These are phyloP conservation scores for Nemurella pictetii DNA, from an alignment of 2,888 invertebrate genomes.

Conservation along the genomic window DNA sequence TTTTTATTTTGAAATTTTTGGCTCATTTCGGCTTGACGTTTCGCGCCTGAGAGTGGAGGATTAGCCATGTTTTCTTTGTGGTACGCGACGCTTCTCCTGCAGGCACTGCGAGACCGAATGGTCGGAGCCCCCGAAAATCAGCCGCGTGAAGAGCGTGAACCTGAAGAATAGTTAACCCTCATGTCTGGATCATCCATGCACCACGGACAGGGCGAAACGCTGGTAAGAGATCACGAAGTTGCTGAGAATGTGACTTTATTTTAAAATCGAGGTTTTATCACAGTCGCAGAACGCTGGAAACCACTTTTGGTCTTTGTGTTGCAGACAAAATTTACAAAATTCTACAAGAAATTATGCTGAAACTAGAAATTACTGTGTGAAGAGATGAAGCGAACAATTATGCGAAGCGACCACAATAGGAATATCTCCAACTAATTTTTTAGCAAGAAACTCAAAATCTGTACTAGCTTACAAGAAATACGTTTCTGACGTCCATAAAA, in stretches of 20 bases:
- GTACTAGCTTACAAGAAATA: background rate
- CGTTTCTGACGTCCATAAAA: background rate
- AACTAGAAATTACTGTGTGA: background rate
- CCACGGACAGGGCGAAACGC: too few species aligned
- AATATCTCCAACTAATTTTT: background rate
- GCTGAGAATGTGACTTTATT: too few species aligned
- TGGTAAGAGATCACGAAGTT: too few species aligned
- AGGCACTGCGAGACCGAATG: background rate
- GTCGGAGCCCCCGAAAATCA: background rate
- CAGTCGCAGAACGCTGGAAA: too few species aligned
- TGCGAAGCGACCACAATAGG: background rate
- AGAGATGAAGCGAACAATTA: background rate
- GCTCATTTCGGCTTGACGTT: background rate
- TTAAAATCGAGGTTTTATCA: too few species aligned
- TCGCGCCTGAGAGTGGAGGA: background rate
- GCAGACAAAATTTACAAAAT: background rate
- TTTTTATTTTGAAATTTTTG: background rate
- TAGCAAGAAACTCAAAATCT: background rate
- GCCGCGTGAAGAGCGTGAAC: background rate
- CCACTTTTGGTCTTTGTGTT: background rate
- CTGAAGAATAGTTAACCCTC: background rate
- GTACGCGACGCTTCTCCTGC: background rate
- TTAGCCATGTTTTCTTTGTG: slow-evolving; percentile 8
- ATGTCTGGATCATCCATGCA: background rate
- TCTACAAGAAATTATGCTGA: background rate